Base-by-base conservation (phyloP, 1,140 invertebrate species). In the Drosophila lacteicornis region DNA sequence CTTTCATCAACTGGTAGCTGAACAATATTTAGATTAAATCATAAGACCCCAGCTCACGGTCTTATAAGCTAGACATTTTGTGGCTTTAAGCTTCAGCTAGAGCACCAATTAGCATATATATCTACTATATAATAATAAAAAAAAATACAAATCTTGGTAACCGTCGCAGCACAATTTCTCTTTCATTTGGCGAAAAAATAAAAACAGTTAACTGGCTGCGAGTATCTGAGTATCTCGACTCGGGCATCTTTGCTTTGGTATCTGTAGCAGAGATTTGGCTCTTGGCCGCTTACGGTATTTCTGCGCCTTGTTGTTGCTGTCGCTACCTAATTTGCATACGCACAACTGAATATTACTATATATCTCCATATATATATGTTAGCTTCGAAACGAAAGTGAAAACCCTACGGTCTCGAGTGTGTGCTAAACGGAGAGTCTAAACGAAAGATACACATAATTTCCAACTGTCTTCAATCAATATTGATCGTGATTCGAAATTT, bases 281-380 rank as follows among this genome's bases (percentile, higher is more conserved):
- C 70, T 79, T 75, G 81, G 78, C 80, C 84, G 69, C 78, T 88
- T 87, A 74, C 83, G 80, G 83, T 83, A 87, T 88, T 88, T 87
- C 76, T 69, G 76, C 79, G 80, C 80, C 83, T 87, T 74, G 82
- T 79, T 80, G 81, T 84, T 65, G 67, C 68, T 69, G 77, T 59
- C 45, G 81, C 78, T 68, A 78, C 49, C 74, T 90, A 91, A 88
- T 88, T 88, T 88, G 79, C 85, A 88, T 90, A 90, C 77, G 83
- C 77, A 82, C 73, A 74, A 45, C 61, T 65, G 38, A 49, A 56
- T 56, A 56, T 56, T 56, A 56, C 53, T 22, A 55, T 40, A 55
- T 36, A 38, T 38, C 8, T 55, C 19, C 9, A 5, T 17, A 27
- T n/a, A n/a, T 49, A 49, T 33, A 27, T 51, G 4, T 33, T 56